phyloP scores from a whole-genome alignment of 2,888 invertebrate species.

The Lasioglossum villosulum region DNA sequence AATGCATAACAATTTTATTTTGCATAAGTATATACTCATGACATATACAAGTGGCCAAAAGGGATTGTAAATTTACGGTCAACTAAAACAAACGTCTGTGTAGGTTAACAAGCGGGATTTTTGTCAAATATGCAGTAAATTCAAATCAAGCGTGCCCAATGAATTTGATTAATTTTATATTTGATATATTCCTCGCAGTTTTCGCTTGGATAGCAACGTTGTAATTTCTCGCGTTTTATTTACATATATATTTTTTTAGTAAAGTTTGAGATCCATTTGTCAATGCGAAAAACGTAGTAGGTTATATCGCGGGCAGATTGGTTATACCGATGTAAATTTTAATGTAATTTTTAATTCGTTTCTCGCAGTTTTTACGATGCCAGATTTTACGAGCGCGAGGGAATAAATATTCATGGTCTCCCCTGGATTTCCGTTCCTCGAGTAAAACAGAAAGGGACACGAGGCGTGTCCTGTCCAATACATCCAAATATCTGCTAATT shows the following conservation, averaged over 20 bases:
- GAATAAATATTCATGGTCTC: slow-evolving; percentile 30
- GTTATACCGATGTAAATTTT: slow-evolving; percentile 17
- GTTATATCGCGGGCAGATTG: slow-evolving; percentile 10
- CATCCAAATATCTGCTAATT: slow-evolving; percentile 24
- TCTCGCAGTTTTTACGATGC: slow-evolving; percentile 16
- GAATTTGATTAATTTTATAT: neutral
- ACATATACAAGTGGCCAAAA: neutral
- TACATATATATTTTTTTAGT: neutral
- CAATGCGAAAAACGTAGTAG: neutral
- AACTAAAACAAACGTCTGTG: neutral
- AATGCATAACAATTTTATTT: neutral
- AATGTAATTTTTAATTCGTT: slow-evolving; percentile 26
- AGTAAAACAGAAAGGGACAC: slow-evolving; percentile 16
- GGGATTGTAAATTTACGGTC: neutral
- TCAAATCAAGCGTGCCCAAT: neutral
- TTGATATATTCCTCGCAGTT: neutral
- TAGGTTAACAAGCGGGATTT: neutral
- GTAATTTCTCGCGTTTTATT: neutral
- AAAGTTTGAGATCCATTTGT: neutral
- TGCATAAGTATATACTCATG: neutral
- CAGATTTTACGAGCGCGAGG: slow-evolving; percentile 22
- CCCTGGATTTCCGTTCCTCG: slow-evolving; percentile 23
- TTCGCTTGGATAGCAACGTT: neutral
- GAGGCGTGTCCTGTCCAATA: slow-evolving; percentile 8
- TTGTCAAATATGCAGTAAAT: neutral